Conservation (phyloP, 92 coral and sea anemone genomes). For the Umimayanthus kanabou region DNA sequence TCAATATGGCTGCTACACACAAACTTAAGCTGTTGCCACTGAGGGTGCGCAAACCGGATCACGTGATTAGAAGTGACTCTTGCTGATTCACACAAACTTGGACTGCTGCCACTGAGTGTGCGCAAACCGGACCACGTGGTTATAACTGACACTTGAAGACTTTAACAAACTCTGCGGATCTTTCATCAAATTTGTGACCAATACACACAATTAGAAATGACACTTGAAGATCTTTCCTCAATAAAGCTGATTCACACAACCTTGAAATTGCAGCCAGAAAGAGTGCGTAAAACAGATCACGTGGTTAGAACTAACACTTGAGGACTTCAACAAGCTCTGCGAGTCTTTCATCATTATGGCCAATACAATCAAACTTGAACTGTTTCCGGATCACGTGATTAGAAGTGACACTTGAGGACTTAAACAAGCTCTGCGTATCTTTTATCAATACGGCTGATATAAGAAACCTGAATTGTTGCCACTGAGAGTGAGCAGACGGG, state of each 20-base stretch:
- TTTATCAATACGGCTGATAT: constrained; percentile 64
- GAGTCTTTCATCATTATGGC: constrained; percentile 74
- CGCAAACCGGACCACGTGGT: constrained; percentile 59
- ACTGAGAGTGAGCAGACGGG: constrained; percentile 76
- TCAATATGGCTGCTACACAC: constrained; percentile 54
- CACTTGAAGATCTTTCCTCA: constrained; percentile 27
- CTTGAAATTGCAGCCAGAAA: constrained; percentile 68
- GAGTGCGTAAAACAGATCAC: constrained; percentile 73
- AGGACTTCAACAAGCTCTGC: constrained; percentile 46
- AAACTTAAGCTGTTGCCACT: constrained; percentile 69
- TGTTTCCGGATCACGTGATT: constrained; percentile 58
- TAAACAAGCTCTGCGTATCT: constrained; percentile 16
- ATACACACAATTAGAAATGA: constrained; percentile 18
- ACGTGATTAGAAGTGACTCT: no score
- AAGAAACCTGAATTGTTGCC: constrained; percentile 63
- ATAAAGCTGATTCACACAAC: constrained; percentile 37
- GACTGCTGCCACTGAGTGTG: constrained; percentile 74
- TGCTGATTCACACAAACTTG: constrained; percentile 51
- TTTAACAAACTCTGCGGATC: constrained; percentile 55
- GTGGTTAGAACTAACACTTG: constrained; percentile 52
- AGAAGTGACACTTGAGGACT: constrained; percentile 43
- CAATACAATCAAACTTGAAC: constrained; percentile 47
- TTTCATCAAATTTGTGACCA: constrained; percentile 61
- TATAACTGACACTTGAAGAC: not conserved
- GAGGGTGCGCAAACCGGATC: constrained; percentile 79